Base-by-base conservation (phyloP, 2,888 invertebrate genomes). In the Steromphala cineraria region DNA sequence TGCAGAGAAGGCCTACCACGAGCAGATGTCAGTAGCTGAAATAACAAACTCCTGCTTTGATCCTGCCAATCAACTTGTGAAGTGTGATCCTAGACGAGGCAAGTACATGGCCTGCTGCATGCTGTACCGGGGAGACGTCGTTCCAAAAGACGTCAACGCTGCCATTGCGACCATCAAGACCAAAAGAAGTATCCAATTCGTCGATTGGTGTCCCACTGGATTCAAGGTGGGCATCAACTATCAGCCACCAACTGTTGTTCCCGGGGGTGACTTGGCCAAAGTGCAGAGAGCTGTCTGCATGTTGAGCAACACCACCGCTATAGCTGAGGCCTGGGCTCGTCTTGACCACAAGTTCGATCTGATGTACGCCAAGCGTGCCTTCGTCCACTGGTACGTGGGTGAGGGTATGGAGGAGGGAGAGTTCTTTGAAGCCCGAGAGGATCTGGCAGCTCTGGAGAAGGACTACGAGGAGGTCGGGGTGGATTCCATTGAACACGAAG, bases 41-140 rank as follows among this genome's bases (percentile, higher is more conserved):
- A 46, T 46, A 4, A 46, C 46, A 46, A 46, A 46, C 13, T 46
- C 46, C 46, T 46, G 46, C 13, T 46, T 46, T 46, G 46, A 46
- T 10, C 46, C 46, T 46, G 96, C 96, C 88, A 97, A 97, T 94
- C 97, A 97, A 94, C 97, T 97, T 97, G 97, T 97, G 0, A 96
- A 96, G 90, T 97, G 97, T 84, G 89, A 89, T 82, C 89, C 89
- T 80, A 88, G 89, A 84, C 91, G 92, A 82, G 92, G 91, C 53
- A 90, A 91, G 88, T 97, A 97, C 92, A 96, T 98, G 98, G 98
- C 98, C 21, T 98, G 98, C 93, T 98, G 98, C 94, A 97, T 98
- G 96, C 95, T 98, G 94, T 98, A 98, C 95, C 91, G 98, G 91
- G 98, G 98, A 84, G 98, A 98, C 79, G 85, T 85, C 83, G 85